Conservation (phyloP, 2,113 vertebrate species). For the Lanius ludovicianus region DNA sequence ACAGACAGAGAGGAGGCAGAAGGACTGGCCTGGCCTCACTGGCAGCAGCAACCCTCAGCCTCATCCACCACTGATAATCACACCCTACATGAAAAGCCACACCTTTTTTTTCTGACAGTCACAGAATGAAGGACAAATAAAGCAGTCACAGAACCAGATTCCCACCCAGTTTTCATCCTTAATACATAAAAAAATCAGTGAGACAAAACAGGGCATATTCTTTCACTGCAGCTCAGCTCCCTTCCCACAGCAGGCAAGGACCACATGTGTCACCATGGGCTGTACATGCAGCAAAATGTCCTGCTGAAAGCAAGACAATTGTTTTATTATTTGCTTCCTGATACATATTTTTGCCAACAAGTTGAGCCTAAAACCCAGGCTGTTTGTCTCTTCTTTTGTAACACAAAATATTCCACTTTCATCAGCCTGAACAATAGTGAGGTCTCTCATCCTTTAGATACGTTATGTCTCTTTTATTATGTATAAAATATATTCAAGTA, state of each 20-base stretch:
- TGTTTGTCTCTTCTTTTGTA: not conserved
- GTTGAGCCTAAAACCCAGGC: not conserved
- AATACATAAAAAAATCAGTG: not conserved
- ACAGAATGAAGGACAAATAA: not conserved
- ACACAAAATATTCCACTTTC: not conserved
- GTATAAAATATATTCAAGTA: not conserved
- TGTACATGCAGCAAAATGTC: not conserved
- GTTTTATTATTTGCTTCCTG: conserved; percentile 18
- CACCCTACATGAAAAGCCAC: not conserved
- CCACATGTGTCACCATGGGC: not conserved
- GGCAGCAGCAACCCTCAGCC: not conserved
- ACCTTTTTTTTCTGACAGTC: not conserved
- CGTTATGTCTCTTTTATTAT: not conserved
- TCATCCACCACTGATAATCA: not conserved
- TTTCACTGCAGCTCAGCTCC: not conserved
- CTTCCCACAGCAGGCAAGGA: not conserved
- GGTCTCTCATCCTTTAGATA: not conserved
- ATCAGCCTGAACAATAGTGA: not conserved
- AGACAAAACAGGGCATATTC: not conserved
- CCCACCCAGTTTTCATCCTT: not conserved
- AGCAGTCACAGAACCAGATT: not conserved
- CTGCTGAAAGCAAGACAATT: not conserved
- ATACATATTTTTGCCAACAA: not conserved
- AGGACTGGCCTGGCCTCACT: not conserved
- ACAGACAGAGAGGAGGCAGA: not conserved